phyloP scores from a whole-genome alignment of 2,113 vertebrate species.

The Tichodroma muraria region DNA sequence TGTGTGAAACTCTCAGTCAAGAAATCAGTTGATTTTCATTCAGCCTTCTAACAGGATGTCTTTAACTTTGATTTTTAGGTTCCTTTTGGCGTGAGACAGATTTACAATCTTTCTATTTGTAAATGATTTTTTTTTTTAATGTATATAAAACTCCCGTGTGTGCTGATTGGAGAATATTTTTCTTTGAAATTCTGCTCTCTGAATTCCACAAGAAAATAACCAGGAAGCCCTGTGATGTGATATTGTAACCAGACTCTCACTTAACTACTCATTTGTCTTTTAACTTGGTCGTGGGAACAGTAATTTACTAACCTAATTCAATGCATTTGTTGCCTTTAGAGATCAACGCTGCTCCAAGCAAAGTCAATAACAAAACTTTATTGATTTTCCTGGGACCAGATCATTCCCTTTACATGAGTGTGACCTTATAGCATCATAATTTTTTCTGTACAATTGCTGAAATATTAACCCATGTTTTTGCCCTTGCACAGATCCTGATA shows the following conservation, averaged over 20 bases:
- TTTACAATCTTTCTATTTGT: not conserved
- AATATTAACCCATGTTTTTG: not conserved
- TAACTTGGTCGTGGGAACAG: slow-evolving; percentile 53
- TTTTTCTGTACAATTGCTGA: not conserved
- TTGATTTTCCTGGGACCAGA: not conserved
- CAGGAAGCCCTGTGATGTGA: slow-evolving; percentile 23
- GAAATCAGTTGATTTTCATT: not conserved
- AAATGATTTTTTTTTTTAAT: not conserved
- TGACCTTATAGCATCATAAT: not conserved
- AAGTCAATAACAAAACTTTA: slow-evolving; percentile 2
- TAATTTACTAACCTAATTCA: slow-evolving; percentile 66
- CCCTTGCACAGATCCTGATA: not conserved
- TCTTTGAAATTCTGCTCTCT: not conserved
- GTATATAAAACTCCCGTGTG: not conserved
- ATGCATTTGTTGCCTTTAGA: slow-evolving; percentile 18
- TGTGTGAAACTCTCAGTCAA: not conserved
- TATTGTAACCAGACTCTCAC: slow-evolving; percentile 46
- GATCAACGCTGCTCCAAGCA: not conserved
- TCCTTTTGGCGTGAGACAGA: not conserved
- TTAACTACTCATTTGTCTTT: slow-evolving; percentile 64
- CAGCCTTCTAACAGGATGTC: not conserved
- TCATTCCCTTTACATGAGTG: not conserved
- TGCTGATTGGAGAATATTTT: not conserved
- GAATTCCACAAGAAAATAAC: slow-evolving; percentile 56
- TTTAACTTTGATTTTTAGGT: not conserved